A percentile compares a stretch with the other conserved stretches of the same genome.
phyloP scores from a whole-genome alignment of 1,140 invertebrate genomes.

The Zaprionus kolodkinae region DNA sequence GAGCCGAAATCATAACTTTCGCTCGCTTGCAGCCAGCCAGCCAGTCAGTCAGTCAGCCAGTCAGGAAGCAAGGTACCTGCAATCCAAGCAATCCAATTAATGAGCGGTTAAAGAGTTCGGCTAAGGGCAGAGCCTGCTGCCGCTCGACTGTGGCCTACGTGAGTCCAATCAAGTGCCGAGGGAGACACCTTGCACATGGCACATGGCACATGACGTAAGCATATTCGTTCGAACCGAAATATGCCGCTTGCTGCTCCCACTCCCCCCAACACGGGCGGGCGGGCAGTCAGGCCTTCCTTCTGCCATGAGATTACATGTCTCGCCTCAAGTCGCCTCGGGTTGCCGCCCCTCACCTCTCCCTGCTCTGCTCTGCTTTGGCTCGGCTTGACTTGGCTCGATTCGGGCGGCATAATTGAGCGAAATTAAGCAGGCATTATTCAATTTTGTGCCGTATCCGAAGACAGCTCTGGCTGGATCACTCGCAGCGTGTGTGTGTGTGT shows the following conservation, averaged over 20 bases:
- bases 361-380: background rate
- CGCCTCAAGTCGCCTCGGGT: background rate
- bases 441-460: slow-evolving; percentile 53
- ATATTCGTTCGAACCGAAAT: slow-evolving; percentile 37
- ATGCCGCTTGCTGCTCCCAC: slow-evolving; percentile 21
- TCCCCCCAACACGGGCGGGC: slow-evolving; percentile 1
- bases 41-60: background rate
- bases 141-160: slow-evolving; percentile 30
- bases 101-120: slow-evolving; percentile 40
- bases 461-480: slow-evolving; percentile 24
- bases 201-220: slow-evolving; percentile 75
- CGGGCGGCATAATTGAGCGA: slow-evolving; percentile 75
- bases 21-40: slow-evolving; percentile 24
- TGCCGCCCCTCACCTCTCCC: no score
- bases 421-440: slow-evolving; percentile 80
- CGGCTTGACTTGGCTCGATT: slow-evolving; percentile 22
- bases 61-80: slow-evolving; percentile 41
- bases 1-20: slow-evolving; percentile 30
- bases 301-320: slow-evolving; percentile 60
- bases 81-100: slow-evolving; percentile 45
- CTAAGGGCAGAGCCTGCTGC: slow-evolving; percentile 37
- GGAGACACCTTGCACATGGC: slow-evolving; percentile 32
- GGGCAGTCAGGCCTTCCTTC: background rate
- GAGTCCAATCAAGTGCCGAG: slow-evolving; percentile 34
- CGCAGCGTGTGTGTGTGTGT: background rate